Evolutionary conservation across 1,140 invertebrate species (phyloP), one percentile per base, ranked within the genome.

Genomic region (Halesus radiatus): DNA sequence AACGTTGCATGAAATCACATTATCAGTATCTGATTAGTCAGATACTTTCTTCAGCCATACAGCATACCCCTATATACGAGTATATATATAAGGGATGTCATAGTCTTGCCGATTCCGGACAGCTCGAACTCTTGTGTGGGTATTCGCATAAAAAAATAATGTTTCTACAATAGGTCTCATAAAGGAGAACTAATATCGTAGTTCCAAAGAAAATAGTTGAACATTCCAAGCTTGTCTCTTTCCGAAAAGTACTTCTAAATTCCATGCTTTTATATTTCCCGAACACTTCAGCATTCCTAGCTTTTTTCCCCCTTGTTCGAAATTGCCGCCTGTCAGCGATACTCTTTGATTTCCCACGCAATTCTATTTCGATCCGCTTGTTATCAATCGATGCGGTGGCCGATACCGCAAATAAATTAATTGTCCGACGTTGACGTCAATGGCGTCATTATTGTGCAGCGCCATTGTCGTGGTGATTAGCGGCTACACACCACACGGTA

Each of bases 321-420:
- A 15, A 13, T 23, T 60, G 58, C 58, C 23, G 23, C 22, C 20
- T 60, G 58, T 23, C 13, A 32, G 23, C 60, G 18, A 26, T 16
- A 23, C 15, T 22, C 0, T 29, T 45, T 15, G 16, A 26, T 22
- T 32, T 66, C 50, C 50, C 68, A 72, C 68, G 68, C 68, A 52
- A 5, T 72, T 54, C 68, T 15, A 53, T 72, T 72, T 20, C 68
- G 3, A 52, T 22, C 68, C 68, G 52, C 68, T 72, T 53, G 26
- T 45, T 45, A 52, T 72, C 64, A 68, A 68, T 68, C 64, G 26
- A 52, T 72, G 16, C 6, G 18, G 15, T 52, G 8, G 62, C 26
- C 20, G 68, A 72, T 53, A 53, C 68, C 68, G 50, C 68, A 72
- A 53, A 72, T 72, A 18, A 52, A 72, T 72, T 72, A 72, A 52